phyloP scores from a whole-genome alignment of 2,888 invertebrate genomes.

The Chloroclysta siterata region DNA sequence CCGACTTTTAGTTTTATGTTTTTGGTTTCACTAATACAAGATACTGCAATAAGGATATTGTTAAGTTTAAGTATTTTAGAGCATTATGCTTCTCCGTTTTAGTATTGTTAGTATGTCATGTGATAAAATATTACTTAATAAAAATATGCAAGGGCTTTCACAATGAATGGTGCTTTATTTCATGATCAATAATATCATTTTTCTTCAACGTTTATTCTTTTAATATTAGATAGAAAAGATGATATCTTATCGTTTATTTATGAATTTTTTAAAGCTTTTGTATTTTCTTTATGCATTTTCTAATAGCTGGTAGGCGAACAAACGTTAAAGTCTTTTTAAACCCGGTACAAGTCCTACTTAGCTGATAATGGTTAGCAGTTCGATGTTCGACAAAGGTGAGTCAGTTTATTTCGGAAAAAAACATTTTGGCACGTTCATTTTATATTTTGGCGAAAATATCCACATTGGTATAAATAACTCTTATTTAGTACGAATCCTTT shows the following conservation, averaged over 20 bases:
- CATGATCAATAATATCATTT: neutral
- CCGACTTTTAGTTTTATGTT: slow-evolving; percentile 83
- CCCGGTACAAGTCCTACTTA: too few species aligned
- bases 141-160: slow-evolving; percentile 24
- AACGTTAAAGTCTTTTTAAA: too few species aligned
- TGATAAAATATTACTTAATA: slow-evolving; percentile 5
- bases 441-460: slow-evolving; percentile 5
- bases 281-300: too few species aligned
- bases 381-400: neutral
- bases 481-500: neutral
- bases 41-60: slow-evolving; percentile 47
- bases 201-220: too few species aligned
- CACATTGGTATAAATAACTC: slow-evolving; percentile 9
- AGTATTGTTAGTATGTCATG: slow-evolving; percentile 17
- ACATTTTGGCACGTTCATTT: slow-evolving; percentile 5
- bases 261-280: too few species aligned
- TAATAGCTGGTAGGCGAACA: too few species aligned
- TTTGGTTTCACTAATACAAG: slow-evolving; percentile 32
- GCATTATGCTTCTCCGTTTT: slow-evolving; percentile 29
- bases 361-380: neutral
- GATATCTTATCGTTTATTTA: too few species aligned
- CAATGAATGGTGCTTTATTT: slow-evolving; percentile 6
- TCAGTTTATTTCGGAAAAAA: neutral
- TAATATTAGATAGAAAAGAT: too few species aligned
- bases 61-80: slow-evolving; percentile 52